phyloP scores from a whole-genome alignment of 2,888 invertebrate species.

The Phrixothrix hirtus region DNA sequence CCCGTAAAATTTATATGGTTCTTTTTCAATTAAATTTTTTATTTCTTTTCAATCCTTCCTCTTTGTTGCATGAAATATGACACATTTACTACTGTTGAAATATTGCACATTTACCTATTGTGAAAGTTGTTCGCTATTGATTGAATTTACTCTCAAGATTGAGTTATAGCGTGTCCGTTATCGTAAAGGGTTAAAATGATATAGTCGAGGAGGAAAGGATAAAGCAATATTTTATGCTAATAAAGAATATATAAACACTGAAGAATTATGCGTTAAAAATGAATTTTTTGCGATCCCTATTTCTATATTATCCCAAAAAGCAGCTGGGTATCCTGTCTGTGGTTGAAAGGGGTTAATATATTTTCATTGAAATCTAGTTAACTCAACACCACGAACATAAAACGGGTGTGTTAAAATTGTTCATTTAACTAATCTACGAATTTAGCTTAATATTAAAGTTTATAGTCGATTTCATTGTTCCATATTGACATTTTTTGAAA shows the following conservation, averaged over 20 bases:
- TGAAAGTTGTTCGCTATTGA: conserved; percentile 22
- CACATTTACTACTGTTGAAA: conserved; percentile 17
- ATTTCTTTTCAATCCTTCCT: conserved; percentile 17
- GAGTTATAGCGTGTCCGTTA: conserved; percentile 23
- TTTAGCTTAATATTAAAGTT: neutral
- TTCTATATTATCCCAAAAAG: neutral
- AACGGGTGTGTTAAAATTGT: conserved; percentile 5
- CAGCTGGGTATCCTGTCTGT: neutral
- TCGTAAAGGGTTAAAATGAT: neutral
- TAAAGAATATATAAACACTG: too few relatives aligned
- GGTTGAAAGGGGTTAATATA: conserved; percentile 10
- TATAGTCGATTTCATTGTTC: too few relatives aligned
- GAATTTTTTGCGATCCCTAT: neutral
- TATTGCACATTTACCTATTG: conserved; percentile 24
- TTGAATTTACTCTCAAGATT: conserved; percentile 26
- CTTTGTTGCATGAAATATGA: conserved; percentile 29
- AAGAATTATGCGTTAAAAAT: too few relatives aligned
- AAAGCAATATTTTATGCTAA: too few relatives aligned
- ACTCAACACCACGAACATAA: conserved; percentile 2
- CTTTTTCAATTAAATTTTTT: conserved; percentile 33
- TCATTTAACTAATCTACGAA: conserved; percentile 4
- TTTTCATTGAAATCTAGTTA: conserved; percentile 10
- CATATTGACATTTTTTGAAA: too few relatives aligned
- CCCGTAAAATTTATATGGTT: conserved; percentile 33
- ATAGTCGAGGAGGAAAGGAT: too few relatives aligned